A percentile compares a stretch with the other conserved stretches of the same genome.
phyloP scores from a whole-genome alignment of 1,140 invertebrate genomes.

The Eumaeus atala region DNA sequence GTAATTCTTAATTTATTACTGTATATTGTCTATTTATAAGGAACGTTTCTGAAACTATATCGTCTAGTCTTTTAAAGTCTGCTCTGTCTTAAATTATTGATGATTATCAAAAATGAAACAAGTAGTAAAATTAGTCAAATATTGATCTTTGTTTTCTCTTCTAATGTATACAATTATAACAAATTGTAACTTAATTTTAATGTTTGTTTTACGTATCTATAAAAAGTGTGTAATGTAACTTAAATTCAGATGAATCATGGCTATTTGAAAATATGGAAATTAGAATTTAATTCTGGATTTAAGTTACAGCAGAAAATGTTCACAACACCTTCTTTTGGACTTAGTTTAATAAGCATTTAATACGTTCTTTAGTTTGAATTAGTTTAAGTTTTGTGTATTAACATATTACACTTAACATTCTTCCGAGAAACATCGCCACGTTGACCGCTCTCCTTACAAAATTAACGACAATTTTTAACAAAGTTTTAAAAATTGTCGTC shows the following conservation, averaged over 20 bases:
- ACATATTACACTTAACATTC: not conserved
- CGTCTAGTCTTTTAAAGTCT: no score
- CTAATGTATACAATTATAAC: not conserved
- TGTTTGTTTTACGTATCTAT: not conserved
- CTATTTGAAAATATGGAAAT: not conserved
- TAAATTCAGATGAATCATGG: not conserved
- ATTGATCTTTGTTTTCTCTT: not conserved
- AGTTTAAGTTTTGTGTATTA: constrained; percentile 11
- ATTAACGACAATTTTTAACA: no score
- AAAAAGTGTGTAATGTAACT: constrained; percentile 2
- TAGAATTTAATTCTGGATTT: constrained; percentile 1
- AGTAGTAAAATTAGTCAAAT: constrained; percentile 16
- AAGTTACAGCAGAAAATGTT: constrained; percentile 3
- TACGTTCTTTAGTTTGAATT: constrained; percentile 1
- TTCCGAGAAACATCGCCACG: not conserved
- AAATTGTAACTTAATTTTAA: constrained; percentile 4
- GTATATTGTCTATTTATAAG: no score
- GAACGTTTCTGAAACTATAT: no score
- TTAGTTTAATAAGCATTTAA: constrained; percentile 8
- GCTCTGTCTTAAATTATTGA: constrained; percentile 8
- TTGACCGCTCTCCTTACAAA: not conserved
- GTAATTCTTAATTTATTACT: no score
- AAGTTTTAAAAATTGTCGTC: no score
- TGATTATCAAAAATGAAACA: not conserved
- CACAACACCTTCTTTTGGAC: not conserved